These are phyloP conservation scores for Pheosia gnoma DNA, from an alignment of 2,888 invertebrate species.

Conservation along the genomic window DNA sequence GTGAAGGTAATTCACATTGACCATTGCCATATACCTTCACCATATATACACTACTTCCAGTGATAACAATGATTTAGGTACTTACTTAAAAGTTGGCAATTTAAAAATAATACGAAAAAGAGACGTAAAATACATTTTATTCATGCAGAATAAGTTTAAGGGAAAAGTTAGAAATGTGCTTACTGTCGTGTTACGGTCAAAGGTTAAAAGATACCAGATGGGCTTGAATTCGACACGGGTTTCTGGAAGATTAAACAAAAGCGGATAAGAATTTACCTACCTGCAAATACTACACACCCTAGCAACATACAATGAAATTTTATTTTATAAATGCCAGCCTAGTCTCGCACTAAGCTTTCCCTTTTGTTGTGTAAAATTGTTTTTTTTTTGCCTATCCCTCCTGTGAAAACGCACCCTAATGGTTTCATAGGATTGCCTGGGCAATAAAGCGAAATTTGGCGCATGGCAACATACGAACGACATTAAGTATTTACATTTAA, in stretches of 20 bases:
- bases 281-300: conserved; percentile 42
- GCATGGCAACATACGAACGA: conserved; percentile 17
- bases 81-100: neutral
- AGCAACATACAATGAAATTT: conserved; percentile 58
- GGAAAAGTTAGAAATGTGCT: conserved; percentile 14
- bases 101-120: neutral
- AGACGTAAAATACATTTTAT: neutral
- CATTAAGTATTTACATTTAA: too few relatives aligned
- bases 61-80: neutral
- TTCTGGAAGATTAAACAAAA: conserved; percentile 61
- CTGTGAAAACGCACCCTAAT: conserved; percentile 49
- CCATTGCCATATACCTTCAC: neutral
- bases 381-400: conserved; percentile 45
- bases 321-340: conserved; percentile 63
- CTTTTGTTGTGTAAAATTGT: conserved; percentile 62
- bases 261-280: conserved; percentile 54
- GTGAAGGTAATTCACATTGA: conserved; percentile 52
- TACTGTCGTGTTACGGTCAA: conserved; percentile 25
- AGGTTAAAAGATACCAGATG: conserved; percentile 50
- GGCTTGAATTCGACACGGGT: conserved; percentile 51
- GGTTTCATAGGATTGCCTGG: conserved; percentile 43
- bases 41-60: too few relatives aligned
- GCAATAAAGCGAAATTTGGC: conserved; percentile 33
- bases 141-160: neutral
- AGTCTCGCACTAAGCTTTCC: conserved; percentile 45